These are phyloP conservation scores for Spea hammondii DNA, from an alignment of 2,797 vertebrate genomes.

Conservation along the genomic window DNA sequence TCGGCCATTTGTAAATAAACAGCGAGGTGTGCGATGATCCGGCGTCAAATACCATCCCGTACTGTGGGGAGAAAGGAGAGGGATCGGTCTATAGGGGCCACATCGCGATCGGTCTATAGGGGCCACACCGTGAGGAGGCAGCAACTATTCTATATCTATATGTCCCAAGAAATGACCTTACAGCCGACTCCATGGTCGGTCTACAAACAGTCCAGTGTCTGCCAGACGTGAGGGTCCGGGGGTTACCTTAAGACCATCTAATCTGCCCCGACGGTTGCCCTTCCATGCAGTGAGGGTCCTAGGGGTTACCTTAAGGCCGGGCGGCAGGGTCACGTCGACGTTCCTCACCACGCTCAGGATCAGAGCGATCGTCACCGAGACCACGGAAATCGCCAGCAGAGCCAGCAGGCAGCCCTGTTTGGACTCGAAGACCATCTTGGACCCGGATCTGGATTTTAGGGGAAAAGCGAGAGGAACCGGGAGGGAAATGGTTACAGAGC, in stretches of 20 bases:
- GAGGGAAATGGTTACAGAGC: too few relatives aligned
- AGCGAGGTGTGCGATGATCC: constrained; percentile 85
- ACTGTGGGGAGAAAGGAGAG: constrained; percentile 63
- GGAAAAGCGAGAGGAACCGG: too few relatives aligned
- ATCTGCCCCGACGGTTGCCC: too few relatives aligned
- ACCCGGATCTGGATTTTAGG: background rate
- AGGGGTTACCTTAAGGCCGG: constrained; percentile 54
- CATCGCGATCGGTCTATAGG: too few relatives aligned
- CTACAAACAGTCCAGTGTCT: too few relatives aligned
- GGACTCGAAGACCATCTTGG: constrained; percentile 14
- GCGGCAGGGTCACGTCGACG: constrained; percentile 41
- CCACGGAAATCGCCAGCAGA: background rate
- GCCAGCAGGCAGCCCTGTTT: constrained; percentile 13
- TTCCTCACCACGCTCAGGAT: constrained; percentile 46
- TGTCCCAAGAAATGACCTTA: too few relatives aligned
- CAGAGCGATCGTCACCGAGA: constrained; percentile 32
- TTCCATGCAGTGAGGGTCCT: too few relatives aligned
- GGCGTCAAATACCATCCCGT: constrained; percentile 85
- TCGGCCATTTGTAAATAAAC: constrained; percentile 84
- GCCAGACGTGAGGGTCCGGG: too few relatives aligned
- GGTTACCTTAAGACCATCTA: constrained; percentile 31
- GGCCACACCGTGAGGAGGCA: too few relatives aligned
- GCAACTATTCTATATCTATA: too few relatives aligned
- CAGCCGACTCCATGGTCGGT: too few relatives aligned
- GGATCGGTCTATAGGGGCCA: too few relatives aligned